Percentiles rank a stretch among this genome's conserved stretches.
Conservation (phyloP, 1,140 invertebrate genomes). For the Nasonia giraulti region DNA sequence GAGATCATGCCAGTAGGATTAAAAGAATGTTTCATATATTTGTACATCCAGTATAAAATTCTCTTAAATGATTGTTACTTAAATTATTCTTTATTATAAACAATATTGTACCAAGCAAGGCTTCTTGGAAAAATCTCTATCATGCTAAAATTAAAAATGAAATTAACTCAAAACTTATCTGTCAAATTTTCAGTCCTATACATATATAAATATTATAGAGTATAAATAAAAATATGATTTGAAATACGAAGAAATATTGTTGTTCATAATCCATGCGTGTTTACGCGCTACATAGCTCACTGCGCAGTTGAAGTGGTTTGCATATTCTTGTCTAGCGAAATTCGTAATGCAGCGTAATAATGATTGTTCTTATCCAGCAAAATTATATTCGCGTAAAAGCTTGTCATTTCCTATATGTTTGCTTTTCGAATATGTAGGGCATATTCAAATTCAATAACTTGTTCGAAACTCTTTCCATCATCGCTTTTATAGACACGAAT, state of each 20-base stretch:
- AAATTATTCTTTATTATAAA: slow-evolving; percentile 40
- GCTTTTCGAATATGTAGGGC: no score
- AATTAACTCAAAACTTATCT: slow-evolving; percentile 9
- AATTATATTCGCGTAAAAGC: no score
- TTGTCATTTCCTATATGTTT: no score
- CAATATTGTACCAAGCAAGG: slow-evolving; percentile 28
- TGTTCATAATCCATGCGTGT: background rate
- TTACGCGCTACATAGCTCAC: no score
- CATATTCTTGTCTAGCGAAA: no score
- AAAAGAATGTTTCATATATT: slow-evolving; percentile 47
- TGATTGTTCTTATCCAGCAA: no score
- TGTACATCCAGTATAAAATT: slow-evolving; percentile 42
- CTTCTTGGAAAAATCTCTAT: slow-evolving; percentile 39
- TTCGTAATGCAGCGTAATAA: no score
- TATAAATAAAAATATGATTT: slow-evolving; percentile 40
- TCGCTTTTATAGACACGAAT: no score
- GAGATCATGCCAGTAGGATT: slow-evolving; percentile 47
- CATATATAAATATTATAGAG: slow-evolving; percentile 19
- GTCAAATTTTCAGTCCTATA: slow-evolving; percentile 39
- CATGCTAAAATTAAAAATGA: slow-evolving; percentile 34
- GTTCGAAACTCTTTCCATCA: no score
- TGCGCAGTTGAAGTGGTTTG: no score
- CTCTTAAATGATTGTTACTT: slow-evolving; percentile 20
- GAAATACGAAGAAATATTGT: slow-evolving; percentile 17
- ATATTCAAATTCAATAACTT: no score